phyloP scores from a whole-genome alignment of 2,888 invertebrate genomes.

The Hyppa rectilinea region DNA sequence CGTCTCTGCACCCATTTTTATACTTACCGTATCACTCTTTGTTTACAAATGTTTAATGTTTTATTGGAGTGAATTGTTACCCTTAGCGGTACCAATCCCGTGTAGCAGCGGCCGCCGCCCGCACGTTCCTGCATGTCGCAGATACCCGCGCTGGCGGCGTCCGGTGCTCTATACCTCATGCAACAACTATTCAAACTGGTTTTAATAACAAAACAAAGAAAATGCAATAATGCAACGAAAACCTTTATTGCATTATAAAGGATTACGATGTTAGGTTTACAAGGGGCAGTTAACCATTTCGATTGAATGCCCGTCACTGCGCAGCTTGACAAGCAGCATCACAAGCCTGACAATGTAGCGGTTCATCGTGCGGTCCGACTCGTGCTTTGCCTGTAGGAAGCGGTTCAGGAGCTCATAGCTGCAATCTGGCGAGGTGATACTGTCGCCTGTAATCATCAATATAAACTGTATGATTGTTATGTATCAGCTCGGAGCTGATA shows the following conservation, averaged over 20 bases:
- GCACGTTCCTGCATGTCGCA: background rate
- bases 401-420: background rate
- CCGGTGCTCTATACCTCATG: background rate
- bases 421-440: background rate
- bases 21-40: background rate
- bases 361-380: background rate
- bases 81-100: background rate
- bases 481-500: background rate
- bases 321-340: background rate
- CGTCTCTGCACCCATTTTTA: background rate
- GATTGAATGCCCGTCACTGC: background rate
- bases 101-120: background rate
- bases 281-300: too few species aligned
- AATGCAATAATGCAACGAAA: background rate
- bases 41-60: too few species aligned
- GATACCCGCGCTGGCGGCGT: background rate
- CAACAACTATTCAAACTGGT: background rate
- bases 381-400: background rate
- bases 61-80: background rate
- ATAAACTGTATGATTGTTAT: background rate
- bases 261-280: background rate
- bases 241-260: background rate
- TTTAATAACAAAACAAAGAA: background rate
- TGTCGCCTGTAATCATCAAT: conserved; percentile 6
- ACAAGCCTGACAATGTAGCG: background rate